Evolutionary conservation across 1,140 invertebrate genomes (phyloP), one percentile per base, ranked within the genome.

Genomic region (Drosophila littoralis): DNA sequence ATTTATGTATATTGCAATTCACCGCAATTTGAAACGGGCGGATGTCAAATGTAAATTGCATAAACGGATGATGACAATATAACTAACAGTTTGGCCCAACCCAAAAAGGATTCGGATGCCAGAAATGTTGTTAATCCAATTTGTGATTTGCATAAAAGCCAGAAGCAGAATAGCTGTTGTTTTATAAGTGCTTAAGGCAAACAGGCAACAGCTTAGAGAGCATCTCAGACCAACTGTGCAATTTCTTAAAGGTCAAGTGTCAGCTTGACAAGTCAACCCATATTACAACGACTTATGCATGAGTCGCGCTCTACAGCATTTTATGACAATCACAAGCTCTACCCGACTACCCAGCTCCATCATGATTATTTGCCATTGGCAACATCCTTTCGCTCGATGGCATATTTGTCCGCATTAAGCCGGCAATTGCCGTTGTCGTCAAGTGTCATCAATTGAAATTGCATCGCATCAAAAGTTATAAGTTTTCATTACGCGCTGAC

Each of bases 391-490:
- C 35, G 8, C 45, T 61, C 42, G 22, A 28, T 6, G 17, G 13
- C 72, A 59, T 59, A 77, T 77, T 64, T 68, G 64, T 74, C 52
- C 57, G 72, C 54, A 63, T 70, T 70, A 75, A 70, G 77, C 69
- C 63, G 72, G 79, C 76, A 86, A 86, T 86, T 88, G 84, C 68
- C 69, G 70, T 76, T 77, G 83, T 89, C 61, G 58, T 75, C 73
- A 58, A 71, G 84, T 88, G 83, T 67, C 83, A 79, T 86, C 83
- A 83, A 86, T 89, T 79, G 79, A 86, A 86, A 86, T 86, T 83
- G 84, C 79, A 80, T 83, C 79, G 79, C 77, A 88, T 86, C 77
- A 86, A 78, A 83, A 89, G 72, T 79, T 79, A 79, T 79, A 79
- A 76, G 83, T 77, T 86, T 73, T 79, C 83, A 86, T 86, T 88